Percentiles rank a stretch among this genome's conserved stretches.
Conservation (phyloP, 2,113 vertebrate species). For the Protobothrops mucrosquamatus region DNA sequence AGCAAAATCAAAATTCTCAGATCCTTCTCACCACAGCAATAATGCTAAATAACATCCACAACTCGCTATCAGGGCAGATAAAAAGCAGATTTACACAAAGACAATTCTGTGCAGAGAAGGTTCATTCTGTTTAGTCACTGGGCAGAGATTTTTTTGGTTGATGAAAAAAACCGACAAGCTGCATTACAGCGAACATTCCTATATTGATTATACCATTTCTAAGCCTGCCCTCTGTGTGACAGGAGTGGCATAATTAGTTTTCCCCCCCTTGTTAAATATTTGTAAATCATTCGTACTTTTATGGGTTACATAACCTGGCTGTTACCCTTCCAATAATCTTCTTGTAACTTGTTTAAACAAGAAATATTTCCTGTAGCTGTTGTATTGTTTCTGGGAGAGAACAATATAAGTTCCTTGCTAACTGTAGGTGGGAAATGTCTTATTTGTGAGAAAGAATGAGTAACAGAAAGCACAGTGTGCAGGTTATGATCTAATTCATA, state of each 20-base stretch:
- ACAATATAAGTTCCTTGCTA: constrained; percentile 1
- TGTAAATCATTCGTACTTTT: constrained; percentile 72
- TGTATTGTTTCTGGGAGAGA: not conserved
- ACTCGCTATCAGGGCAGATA: not conserved
- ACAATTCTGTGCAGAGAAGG: constrained; percentile 40
- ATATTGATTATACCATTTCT: constrained; percentile 93
- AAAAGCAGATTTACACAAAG: constrained; percentile 18
- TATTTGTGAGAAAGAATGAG: not conserved
- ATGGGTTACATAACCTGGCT: constrained; percentile 66
- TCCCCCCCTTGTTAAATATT: constrained; percentile 74
- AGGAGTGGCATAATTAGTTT: constrained; percentile 77
- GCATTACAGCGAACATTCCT: constrained; percentile 85
- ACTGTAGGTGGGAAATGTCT: not conserved
- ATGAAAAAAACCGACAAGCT: constrained; percentile 93
- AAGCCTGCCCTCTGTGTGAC: constrained; percentile 75
- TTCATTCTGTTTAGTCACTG: constrained; percentile 80
- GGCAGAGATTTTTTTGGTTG: constrained; percentile 78
- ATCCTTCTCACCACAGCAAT: not conserved
- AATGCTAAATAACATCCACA: not conserved
- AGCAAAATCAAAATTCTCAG: not conserved
- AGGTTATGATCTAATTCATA: not conserved
- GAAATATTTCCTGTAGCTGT: constrained; percentile 22
- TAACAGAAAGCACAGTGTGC: not conserved
- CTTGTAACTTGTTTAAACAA: constrained; percentile 57
- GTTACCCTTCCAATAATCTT: constrained; percentile 64